phyloP scores from a whole-genome alignment of 2,113 vertebrate genomes.

The Gobiocypris rarus region DNA sequence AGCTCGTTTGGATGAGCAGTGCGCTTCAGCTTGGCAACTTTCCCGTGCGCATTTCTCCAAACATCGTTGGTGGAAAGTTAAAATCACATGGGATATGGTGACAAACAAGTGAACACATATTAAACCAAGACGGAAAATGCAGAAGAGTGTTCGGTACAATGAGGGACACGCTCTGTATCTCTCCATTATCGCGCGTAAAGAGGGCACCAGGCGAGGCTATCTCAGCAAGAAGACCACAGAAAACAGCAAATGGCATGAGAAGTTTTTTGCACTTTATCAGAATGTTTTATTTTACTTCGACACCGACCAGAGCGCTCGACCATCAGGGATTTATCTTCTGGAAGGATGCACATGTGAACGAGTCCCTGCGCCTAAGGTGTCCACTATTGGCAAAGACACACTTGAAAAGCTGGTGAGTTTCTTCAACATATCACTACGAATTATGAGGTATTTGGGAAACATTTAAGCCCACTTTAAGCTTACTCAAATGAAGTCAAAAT shows the following conservation, averaged over 20 bases:
- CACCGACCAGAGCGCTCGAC: conserved; percentile 90
- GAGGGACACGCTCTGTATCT: conserved; percentile 94
- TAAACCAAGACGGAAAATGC: conserved; percentile 78
- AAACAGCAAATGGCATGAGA: conserved; percentile 96
- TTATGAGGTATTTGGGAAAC: neutral
- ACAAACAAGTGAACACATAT: conserved; percentile 56
- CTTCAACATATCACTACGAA: neutral
- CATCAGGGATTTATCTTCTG: conserved; percentile 94
- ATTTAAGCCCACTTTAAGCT: neutral
- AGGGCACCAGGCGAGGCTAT: conserved; percentile 91
- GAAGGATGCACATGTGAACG: conserved; percentile 96
- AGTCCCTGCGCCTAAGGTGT: conserved; percentile 84
- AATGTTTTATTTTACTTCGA: conserved; percentile 98
- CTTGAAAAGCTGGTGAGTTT: conserved; percentile 91
- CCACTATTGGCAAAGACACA: conserved; percentile 81
- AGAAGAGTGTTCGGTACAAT: conserved; percentile 96
- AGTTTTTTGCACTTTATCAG: conserved; percentile 95
- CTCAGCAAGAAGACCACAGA: conserved; percentile 93
- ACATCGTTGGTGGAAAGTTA: conserved; percentile 13
- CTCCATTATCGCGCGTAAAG: conserved; percentile 90
- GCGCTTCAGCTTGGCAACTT: conserved; percentile 67
- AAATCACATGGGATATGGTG: conserved; percentile 50
- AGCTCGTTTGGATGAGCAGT: conserved; percentile 53
- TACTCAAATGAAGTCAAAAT: neutral
- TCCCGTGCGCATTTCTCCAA: conserved; percentile 60